Evolutionary conservation across 2,797 vertebrate species (phyloP).

Genomic region (Tragopan temminckii): DNA sequence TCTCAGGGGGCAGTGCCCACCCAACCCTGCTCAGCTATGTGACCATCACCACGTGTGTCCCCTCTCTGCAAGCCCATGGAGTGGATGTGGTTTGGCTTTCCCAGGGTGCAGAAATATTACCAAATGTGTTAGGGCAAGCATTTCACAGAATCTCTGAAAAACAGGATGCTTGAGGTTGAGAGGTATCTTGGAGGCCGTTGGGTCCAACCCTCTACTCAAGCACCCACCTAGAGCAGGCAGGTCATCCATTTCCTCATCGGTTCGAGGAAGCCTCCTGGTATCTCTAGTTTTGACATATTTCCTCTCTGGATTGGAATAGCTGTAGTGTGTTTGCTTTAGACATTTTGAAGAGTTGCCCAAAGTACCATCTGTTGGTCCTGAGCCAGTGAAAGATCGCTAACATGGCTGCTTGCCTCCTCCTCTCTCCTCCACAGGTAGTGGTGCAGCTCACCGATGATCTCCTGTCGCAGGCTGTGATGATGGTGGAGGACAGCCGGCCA

Average conservation of each 20-base stretch:
- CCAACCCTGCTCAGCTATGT: background rate
- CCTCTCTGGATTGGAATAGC: background rate
- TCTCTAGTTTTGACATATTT: background rate
- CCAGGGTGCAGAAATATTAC: background rate
- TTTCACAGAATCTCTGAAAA: background rate
- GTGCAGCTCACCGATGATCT: constrained; percentile 95
- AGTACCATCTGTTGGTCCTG: no score
- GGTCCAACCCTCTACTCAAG: background rate
- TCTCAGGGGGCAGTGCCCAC: background rate
- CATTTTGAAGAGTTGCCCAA: background rate
- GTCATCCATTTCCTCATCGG: background rate
- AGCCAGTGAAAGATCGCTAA: background rate
- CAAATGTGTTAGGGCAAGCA: background rate
- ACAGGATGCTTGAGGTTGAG: background rate
- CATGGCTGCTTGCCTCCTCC: background rate
- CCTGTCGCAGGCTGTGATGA: constrained; percentile 97
- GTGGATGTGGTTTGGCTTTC: background rate
- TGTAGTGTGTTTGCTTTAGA: background rate
- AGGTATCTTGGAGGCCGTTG: background rate
- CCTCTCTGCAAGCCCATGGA: background rate
- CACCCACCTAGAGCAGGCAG: background rate
- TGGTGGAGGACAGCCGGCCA: constrained; percentile 95
- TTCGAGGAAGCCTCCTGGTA: background rate
- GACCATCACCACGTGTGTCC: background rate
- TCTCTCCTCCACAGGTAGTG: constrained; percentile 86